phyloP scores from a whole-genome alignment of 2,797 vertebrate genomes.

The Spheniscus humboldti region DNA sequence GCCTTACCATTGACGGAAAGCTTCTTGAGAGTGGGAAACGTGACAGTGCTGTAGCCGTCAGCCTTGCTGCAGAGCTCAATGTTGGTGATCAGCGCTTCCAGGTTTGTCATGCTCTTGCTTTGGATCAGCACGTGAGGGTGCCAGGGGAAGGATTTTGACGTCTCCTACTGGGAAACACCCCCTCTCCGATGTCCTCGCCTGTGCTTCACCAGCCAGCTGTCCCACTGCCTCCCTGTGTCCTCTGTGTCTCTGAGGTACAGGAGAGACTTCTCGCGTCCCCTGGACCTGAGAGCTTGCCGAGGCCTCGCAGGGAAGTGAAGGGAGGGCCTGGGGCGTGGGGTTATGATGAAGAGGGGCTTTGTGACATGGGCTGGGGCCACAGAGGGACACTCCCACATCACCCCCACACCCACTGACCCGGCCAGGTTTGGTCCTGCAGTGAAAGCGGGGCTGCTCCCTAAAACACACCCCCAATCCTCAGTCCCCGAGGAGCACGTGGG shows the following conservation, averaged over 20 bases:
- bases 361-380: not conserved
- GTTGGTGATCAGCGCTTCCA: not conserved
- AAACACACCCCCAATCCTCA: too few relatives aligned
- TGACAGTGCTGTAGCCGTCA: not conserved
- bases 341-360: not conserved
- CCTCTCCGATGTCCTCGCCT: not conserved
- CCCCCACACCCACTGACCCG: rapidly evolving
- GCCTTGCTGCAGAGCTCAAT: not conserved
- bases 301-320: not conserved
- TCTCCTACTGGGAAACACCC: not conserved
- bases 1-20: not conserved
- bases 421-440: not conserved
- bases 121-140: not conserved
- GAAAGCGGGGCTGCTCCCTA: not conserved
- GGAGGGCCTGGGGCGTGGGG: not conserved
- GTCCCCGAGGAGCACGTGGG: not conserved
- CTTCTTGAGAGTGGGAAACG: not conserved
- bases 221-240: not conserved
- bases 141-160: not conserved
- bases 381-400: not conserved
- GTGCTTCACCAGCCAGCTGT: not conserved
- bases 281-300: rapidly evolving
- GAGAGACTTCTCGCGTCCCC: not conserved
- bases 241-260: not conserved
- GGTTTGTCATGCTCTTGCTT: not conserved